Base-by-base conservation (phyloP, 2,113 vertebrate species). In the Centropristis striata region DNA sequence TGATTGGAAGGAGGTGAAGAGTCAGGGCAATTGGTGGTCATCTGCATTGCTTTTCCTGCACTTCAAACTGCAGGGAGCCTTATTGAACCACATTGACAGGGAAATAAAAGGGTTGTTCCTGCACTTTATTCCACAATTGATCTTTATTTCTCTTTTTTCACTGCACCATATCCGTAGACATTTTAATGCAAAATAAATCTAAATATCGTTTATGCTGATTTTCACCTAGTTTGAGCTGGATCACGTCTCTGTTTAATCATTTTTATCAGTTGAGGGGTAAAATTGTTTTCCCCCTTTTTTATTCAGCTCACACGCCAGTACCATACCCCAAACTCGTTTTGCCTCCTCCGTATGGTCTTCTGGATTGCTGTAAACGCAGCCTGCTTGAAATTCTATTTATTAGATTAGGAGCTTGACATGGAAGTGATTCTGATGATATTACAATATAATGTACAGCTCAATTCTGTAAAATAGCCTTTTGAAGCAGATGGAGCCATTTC, bases 31-130 rank as follows among this genome's bases (percentile, higher is more conserved):
- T 90, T 75, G 36, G 37, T 37, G 53, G 75, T 78, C 73, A 70
- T 71, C 69, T 68, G 75, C 18, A 12, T 27, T 23, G 23, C 42
- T 74, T 61, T 39, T 16, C 23, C 13, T 1, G 3, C 12, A 57
- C 55, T 3, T 39, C 2, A 5, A 65, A 16, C 53, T 39, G 54
- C 28, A 18, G 76, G 75, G 51, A 78, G 51, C 11, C 44, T 66
- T n/a, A n/a, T 84, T 86, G 74, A 80, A 13, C n/a, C 49, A 50
- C 63, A 51, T 11, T 78, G 83, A 83, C 61, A 73, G 50, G 72
- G 67, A 80, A 88, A 87, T 86, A 14, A 86, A 32, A 58, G 75
- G 72, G 4, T 69, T 84, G 67, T 41, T 64, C 47, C 42, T 66
- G 20, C 14, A 66, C 4, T 66, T 27, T 55, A 25, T 16, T 18